Evolutionary conservation across 92 coral and sea anemone species (phyloP), one percentile per base, ranked within the genome.

Genomic region (Epizoanthus stellaris): DNA sequence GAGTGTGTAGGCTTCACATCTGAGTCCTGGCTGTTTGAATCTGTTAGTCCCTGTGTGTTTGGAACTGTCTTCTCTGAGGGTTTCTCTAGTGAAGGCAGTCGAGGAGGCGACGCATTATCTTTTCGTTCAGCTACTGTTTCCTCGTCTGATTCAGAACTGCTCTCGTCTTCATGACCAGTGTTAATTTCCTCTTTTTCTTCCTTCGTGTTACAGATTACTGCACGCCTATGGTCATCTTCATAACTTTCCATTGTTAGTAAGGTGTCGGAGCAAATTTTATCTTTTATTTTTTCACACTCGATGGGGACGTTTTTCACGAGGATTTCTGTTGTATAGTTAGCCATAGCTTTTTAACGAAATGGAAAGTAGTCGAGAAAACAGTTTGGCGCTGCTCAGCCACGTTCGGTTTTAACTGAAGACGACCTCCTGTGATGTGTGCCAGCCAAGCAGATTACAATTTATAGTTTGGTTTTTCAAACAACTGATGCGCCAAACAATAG

Each of bases 1-100:
- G 99, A 97, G 67, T 97, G 99, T 9, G 99, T 90, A 2, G 99
- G 99, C 17, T 97, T 97, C 36, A 95, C 94, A 54, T 97, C 99
- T 4, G 93, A 86, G n/a, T 95, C 98, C 19, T 90, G 91, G 82
- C 90, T 77, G 19, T 68, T 74, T 54, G 80, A 61, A 47, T 92
- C 93, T 63, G 65, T 85, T 38, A 43, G 68, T 63, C 67, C 72
- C 8, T 89, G 80, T 11, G 87, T 70, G 36, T 75, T 58, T 65
- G 80, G 19, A 34, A 6, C 49, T 10, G 56, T 40, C 83, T 85
- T 80, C 68, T 89, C 69, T 36, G 76, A 45, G 25, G 56, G 43
- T 14, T 39, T 45, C 42, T 6, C 67, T 25, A 17, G 47, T 25
- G 81, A 76, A 34, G 16, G 69, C 39, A 60, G 39, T 23, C 20